Conservation (phyloP, 2,113 vertebrate genomes). For the Podiceps cristatus region DNA sequence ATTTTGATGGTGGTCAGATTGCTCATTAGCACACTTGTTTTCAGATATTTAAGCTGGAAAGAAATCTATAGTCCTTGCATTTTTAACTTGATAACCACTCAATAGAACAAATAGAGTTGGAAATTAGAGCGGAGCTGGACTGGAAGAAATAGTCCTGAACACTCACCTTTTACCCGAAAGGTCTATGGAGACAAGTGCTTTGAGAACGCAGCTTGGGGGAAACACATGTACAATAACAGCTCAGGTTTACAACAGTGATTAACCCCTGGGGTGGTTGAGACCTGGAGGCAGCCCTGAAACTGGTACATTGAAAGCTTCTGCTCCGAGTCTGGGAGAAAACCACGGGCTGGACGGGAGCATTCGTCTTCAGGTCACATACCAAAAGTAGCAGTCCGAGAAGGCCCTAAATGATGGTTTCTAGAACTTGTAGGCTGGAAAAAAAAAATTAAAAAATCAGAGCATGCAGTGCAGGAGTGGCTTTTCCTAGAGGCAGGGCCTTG, state of each 20-base stretch:
- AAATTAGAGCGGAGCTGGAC: conserved; percentile 11
- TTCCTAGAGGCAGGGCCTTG: background rate
- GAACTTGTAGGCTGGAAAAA: background rate
- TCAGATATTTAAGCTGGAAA: conserved; percentile 62
- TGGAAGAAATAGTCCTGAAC: background rate
- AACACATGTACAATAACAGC: background rate
- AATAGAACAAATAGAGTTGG: conserved; percentile 54
- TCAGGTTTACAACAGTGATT: background rate
- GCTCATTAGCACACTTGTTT: conserved; percentile 68
- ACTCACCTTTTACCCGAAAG: background rate
- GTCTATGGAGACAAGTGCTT: background rate
- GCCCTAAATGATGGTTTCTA: background rate
- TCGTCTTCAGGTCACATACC: background rate
- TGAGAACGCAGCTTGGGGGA: background rate
- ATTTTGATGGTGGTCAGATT: conserved; percentile 48
- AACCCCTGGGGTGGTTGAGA: background rate
- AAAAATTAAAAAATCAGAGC: background rate
- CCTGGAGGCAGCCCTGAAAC: background rate
- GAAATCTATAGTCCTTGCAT: conserved; percentile 69
- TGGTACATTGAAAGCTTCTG: background rate
- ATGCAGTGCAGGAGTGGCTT: background rate
- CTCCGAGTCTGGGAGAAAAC: background rate
- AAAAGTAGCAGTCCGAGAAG: background rate
- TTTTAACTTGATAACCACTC: conserved; percentile 68
- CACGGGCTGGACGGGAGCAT: background rate